Base-by-base conservation (phyloP, 2,797 vertebrate genomes). In the Sphaeramia orbicularis region DNA sequence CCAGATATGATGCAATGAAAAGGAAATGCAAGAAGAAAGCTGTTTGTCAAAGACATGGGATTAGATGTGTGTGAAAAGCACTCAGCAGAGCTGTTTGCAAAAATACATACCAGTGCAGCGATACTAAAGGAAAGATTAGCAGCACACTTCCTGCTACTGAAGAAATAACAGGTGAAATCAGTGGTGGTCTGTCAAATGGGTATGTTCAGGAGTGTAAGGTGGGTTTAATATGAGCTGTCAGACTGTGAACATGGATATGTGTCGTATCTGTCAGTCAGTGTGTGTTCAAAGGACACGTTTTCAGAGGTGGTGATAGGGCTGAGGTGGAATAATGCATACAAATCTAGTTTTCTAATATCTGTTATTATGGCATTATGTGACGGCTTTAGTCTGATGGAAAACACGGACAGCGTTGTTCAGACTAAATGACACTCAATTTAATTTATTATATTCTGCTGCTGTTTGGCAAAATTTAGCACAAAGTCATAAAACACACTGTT, bases 1-100 rank as follows among this genome's bases (percentile, higher is more conserved):
- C 35, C 32, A 41, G 16, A 59, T 56, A 65, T 54, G 68, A 76
- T 80, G 56, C 68, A 69, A 60, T 44, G 47, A 76, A 76, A 76
- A 59, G 27, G 69, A 51, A 59, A 44, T 71, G 64, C 45, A 63
- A 65, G 67, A 47, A 68, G 64, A 68, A 71, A 65, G 61, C 71
- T 70, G 78, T 89, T 87, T 86, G 71, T 85, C 76, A 88, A 65
- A 74, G 71, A 67, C 81, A 67, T 56, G 77, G 51, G 67, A 84
- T 75, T 66, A 74, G 53, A 74, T 74, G 64, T 49, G 65, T 84
- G 75, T 66, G 71, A 71, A 73, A 78, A 74, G 47, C 57, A 30
- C 42, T 66, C 13, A 55, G 59, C 81, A 18, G 1, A 6, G 43
- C 48, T 1, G 4, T 52, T 64, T 62, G 43, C 15, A 32, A 35